Base-by-base conservation (phyloP, 2,888 invertebrate species). In the Lysandra coridon region DNA sequence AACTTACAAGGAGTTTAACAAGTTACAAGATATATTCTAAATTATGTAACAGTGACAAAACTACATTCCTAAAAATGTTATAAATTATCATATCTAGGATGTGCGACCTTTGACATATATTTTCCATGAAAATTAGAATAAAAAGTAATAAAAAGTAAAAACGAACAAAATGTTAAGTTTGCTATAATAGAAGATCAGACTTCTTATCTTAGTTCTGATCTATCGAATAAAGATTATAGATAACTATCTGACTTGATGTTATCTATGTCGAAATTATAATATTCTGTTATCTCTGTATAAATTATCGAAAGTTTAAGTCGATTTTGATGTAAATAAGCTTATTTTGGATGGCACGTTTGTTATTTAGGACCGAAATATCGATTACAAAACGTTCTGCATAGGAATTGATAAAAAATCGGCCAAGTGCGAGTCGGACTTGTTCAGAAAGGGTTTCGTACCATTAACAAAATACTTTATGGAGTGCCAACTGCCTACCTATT, bases 201-300 rank as follows among this genome's bases (percentile, higher is more conserved):
- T 30, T 12, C 23, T 64, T 30, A 64, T 64, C 64, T 64, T 23
- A 5, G 30, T 30, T 30, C 30, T 4, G 30, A 64, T 30, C 64
- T 64, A 64, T 64, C 7, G 64, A 64, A 64, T 23, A 64, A 4
- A 64, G 64, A 64, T 23, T 62, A 62, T 23, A 62, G 62, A 62
- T 62, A 62, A 62, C 62, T 23, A 57, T 57, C 57, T 62, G 23
- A 64, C 23, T 64, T 12, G 64, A 64, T 64, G 4, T 64, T 64
- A 64, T 64, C 64, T 30, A 64, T 30, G 7, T 30, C 30, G 30
- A 64, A 30, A 62, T 62, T 23, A 23, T 23, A 23, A 62, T 62
- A 62, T n/a, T 64, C 23, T 64, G 64, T 12, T 64, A 64, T 64
- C 64, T 64, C 30, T 64, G 64, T 64, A 64, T 64, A 64, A 64